A percentile compares a stretch with the other conserved stretches of the same genome.
These are phyloP conservation scores for Grammomys surdaster DNA, from an alignment of 2,113 vertebrate genomes.

Conservation along the genomic window DNA sequence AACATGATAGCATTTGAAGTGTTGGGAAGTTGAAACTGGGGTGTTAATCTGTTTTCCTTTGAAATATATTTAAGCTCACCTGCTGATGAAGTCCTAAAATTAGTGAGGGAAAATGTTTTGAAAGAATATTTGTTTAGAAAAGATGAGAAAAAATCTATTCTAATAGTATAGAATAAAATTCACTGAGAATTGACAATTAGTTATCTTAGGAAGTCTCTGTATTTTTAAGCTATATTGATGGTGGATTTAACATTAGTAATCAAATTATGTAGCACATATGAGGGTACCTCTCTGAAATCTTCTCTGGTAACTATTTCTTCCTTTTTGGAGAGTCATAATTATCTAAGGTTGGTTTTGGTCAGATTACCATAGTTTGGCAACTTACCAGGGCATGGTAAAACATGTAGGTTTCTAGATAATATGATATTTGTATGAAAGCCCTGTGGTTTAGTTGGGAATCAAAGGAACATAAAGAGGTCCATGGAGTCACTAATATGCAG, in stretches of 20 bases:
- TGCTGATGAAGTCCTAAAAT: background rate
- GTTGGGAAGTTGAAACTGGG: background rate
- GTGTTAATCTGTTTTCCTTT: background rate
- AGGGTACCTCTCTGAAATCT: background rate
- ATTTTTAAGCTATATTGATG: background rate
- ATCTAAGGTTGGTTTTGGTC: background rate
- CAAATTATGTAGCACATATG: background rate
- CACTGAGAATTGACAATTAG: background rate
- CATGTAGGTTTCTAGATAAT: background rate
- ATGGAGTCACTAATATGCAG: background rate
- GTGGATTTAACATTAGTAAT: background rate
- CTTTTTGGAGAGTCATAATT: background rate
- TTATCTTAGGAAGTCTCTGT: background rate
- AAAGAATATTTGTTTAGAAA: background rate
- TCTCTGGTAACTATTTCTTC: background rate
- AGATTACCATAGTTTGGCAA: background rate
- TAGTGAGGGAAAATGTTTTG: background rate
- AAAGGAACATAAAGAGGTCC: background rate
- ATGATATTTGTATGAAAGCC: background rate
- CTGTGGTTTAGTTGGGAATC: background rate
- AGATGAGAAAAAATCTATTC: background rate
- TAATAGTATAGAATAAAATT: background rate
- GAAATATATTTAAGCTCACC: background rate
- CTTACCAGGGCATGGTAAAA: background rate
- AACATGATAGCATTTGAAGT: background rate